Conservation (phyloP, 2,797 vertebrate species). For the Tapirus indicus region DNA sequence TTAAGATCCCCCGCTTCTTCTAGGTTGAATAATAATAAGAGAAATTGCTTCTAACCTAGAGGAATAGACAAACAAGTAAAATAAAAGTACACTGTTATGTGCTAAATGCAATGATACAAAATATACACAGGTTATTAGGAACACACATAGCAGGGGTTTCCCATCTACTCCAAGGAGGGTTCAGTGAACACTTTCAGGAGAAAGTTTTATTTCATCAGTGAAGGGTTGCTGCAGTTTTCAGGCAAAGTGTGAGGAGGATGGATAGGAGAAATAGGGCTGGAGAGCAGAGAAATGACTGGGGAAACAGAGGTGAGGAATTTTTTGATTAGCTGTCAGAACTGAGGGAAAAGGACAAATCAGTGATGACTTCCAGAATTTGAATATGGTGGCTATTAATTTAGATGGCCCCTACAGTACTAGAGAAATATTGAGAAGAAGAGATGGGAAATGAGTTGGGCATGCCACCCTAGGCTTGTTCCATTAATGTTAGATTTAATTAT, state of each 20-base stretch:
- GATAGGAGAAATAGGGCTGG: neutral
- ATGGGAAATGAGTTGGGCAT: neutral
- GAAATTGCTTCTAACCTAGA: neutral
- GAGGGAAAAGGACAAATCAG: neutral
- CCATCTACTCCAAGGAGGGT: neutral
- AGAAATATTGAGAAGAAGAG: neutral
- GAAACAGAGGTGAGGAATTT: neutral
- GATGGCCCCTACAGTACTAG: neutral
- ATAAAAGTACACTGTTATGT: neutral
- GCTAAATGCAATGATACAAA: neutral
- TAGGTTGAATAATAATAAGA: neutral
- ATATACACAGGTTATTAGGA: neutral
- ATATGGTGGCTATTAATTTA: neutral
- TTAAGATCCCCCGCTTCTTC: neutral
- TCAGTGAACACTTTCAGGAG: neutral
- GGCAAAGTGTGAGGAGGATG: neutral
- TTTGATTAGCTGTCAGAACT: neutral
- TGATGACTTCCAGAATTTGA: neutral
- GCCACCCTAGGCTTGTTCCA: neutral
- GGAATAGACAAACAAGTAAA: neutral
- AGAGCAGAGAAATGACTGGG: neutral
- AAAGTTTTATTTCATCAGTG: neutral
- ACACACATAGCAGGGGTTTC: neutral
- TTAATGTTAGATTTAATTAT: conserved; percentile 43
- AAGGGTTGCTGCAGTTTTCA: neutral